phyloP scores from a whole-genome alignment of 2,797 vertebrate species.

The Phylloscopus collybita region DNA sequence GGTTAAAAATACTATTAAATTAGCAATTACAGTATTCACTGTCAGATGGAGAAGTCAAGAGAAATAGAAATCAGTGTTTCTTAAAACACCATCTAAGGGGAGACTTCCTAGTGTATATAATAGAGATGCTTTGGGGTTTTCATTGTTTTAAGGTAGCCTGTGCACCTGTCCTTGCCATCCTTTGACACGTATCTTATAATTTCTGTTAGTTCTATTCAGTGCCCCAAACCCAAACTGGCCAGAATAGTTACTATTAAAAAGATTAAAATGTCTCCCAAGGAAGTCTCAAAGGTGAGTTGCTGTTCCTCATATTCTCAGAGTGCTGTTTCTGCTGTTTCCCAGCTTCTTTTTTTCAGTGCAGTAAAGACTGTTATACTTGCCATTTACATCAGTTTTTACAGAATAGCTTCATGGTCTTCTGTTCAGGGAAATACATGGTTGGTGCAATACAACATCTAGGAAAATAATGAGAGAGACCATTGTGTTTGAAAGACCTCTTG shows the following conservation, averaged over 20 bases:
- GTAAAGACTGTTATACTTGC: neutral
- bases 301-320: neutral
- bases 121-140: neutral
- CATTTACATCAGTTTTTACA: neutral
- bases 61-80: neutral
- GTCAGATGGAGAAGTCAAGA: neutral
- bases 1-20: neutral
- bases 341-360: neutral
- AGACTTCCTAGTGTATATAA: neutral
- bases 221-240: neutral
- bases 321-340: neutral
- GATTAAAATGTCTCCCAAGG: neutral
- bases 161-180: neutral
- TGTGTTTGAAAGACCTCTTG: neutral
- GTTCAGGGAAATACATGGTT: neutral
- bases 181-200: neutral
- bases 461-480: neutral
- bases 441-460: neutral
- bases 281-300: neutral
- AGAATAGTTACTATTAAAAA: neutral
- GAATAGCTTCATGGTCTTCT: neutral
- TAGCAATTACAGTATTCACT: neutral
- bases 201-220: neutral
- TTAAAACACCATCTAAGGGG: neutral
- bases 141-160: neutral